Evolutionary conservation across 2,113 vertebrate genomes (phyloP), one percentile per base, ranked within the genome.

Genomic region (Azemiops feae): DNA sequence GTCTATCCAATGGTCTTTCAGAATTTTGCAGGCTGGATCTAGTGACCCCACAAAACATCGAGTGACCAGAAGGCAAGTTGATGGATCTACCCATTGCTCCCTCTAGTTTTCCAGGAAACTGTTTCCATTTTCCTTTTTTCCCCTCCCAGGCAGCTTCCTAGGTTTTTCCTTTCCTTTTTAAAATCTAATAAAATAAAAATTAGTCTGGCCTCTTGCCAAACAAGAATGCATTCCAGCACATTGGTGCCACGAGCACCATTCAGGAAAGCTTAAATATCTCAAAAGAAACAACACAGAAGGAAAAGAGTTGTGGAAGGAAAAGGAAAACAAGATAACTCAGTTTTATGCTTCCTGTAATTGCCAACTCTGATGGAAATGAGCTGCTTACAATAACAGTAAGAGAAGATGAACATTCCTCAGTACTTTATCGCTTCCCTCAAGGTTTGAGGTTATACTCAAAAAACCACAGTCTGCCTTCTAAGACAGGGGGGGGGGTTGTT

Each of bases 401-500:
- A 34, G 64, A 34, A 69, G 64, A 69, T 69, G 64, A 69, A 69
- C 64, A 34, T 69, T 69, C 64, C 64, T 69, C 64, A 69, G 64
- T 69, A 34, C 64, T 69, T 34, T 69, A 69, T 69, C 30, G 12
- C 30, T 34, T 34, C 64, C 64, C 64, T 69, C 64, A 34, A 69
- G 64, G 12, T 43, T 85, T 85, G 90, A 23, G 10, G 25, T 64
- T 12, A 87, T 64, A 30, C 27, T 45, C 27, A 27, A 8, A 34
- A 43, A 45, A 20, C 85, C 85, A 58, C 85, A 53, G 8, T 11
- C 23, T 54, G 27, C 55, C 39, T 47, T 16, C 12, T 47, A 90
- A 74, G 60, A 34, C 23, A 53, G 30, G 30, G 30, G 39, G 45
- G 85, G 43, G 87, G 88, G 89, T 85, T 95, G 94, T 60, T 88